Evolutionary conservation across 2,113 vertebrate species (phyloP).

Genomic region (Alces alces): DNA sequence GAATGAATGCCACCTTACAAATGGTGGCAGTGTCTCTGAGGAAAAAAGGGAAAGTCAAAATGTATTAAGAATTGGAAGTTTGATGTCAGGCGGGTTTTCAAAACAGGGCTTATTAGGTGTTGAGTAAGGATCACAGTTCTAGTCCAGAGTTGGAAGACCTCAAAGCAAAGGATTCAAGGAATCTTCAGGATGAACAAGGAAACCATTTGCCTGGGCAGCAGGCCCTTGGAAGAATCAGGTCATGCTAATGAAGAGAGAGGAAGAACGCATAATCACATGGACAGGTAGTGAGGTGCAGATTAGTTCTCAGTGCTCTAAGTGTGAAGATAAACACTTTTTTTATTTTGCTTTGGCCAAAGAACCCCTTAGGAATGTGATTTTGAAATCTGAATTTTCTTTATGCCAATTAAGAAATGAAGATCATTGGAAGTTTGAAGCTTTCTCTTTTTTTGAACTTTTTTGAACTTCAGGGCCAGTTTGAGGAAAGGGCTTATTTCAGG

Average conservation of each 20-base stretch:
- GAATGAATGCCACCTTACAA: not conserved
- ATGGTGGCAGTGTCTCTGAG: not conserved
- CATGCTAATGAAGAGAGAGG: not conserved
- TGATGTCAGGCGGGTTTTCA: not conserved
- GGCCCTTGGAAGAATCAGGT: not conserved
- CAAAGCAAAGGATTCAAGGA: not conserved
- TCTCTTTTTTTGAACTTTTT: not conserved
- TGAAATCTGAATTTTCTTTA: not conserved
- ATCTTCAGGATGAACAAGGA: not conserved
- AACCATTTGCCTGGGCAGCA: not conserved
- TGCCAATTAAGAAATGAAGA: not conserved
- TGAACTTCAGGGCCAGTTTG: not conserved
- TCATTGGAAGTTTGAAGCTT: not conserved
- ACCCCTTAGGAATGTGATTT: not conserved
- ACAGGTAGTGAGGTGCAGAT: not conserved
- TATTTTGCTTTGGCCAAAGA: not conserved
- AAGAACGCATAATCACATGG: not conserved
- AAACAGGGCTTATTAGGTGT: not conserved
- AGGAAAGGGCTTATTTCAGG: not conserved
- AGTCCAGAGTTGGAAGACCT: not conserved
- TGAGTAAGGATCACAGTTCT: not conserved
- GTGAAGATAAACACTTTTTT: not conserved
- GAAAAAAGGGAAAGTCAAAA: not conserved
- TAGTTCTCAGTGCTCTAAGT: not conserved
- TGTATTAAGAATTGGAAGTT: not conserved